Percentiles rank a stretch among this genome's conserved stretches.
These are phyloP conservation scores for Silvanus unidentatus DNA, from an alignment of 2,888 invertebrate species.

Conservation along the genomic window DNA sequence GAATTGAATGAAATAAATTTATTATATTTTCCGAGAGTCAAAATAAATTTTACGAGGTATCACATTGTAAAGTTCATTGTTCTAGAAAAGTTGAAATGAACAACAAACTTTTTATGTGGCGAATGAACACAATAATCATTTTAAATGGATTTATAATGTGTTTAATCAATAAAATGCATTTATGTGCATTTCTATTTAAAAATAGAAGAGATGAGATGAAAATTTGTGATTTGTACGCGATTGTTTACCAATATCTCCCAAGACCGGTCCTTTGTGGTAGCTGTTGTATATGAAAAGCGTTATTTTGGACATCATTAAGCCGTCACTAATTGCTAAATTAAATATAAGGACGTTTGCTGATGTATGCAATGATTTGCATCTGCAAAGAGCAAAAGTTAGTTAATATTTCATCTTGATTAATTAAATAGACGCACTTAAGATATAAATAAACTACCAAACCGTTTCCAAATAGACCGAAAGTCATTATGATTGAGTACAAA, in stretches of 20 bases:
- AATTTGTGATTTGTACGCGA: too few relatives aligned
- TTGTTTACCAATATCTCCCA: conserved; percentile 61
- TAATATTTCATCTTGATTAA: background rate
- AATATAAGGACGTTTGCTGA: conserved; percentile 70
- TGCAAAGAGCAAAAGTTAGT: conserved; percentile 30
- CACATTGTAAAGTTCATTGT: too few relatives aligned
- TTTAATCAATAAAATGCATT: too few relatives aligned
- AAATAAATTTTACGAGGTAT: too few relatives aligned
- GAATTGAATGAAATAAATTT: too few relatives aligned
- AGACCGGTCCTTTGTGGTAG: conserved; percentile 63
- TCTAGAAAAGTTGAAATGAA: too few relatives aligned
- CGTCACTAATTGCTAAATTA: conserved; percentile 71
- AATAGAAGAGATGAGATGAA: too few relatives aligned
- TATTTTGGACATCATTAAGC: conserved; percentile 65
- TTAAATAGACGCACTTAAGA: conserved; percentile 49
- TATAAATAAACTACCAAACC: conserved; percentile 67
- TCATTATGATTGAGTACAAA: conserved; percentile 58
- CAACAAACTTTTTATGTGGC: too few relatives aligned
- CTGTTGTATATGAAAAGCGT: conserved; percentile 72
- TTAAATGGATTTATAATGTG: too few relatives aligned
- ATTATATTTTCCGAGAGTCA: too few relatives aligned
- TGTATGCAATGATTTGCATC: conserved; percentile 65
- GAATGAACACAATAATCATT: too few relatives aligned
- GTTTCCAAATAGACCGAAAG: conserved; percentile 66
- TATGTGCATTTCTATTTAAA: too few relatives aligned